Evolutionary conservation across 2,113 vertebrate genomes (phyloP), one percentile per base, ranked within the genome.

Genomic region (Poeciliopsis retropinna): DNA sequence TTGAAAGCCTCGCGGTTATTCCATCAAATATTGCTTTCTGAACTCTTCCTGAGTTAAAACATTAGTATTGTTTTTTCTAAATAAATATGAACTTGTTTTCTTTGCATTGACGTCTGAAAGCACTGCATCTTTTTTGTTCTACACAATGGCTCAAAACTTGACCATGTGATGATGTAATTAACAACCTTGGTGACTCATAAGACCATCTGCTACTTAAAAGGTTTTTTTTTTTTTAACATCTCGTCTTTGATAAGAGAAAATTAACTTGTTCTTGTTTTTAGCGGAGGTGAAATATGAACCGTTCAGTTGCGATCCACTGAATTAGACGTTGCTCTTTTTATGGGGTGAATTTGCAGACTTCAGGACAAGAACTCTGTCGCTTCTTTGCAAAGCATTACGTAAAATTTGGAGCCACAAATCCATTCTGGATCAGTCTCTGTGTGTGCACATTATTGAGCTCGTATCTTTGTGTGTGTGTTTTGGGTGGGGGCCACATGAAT

Each of bases 401-500:
- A 2, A 25, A 57, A 57, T 25, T n/a, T n/a, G 7, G 4, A 65
- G 34, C n/a, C 15, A 1, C 61, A 17, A 32, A 84, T 79, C 76
- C 72, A 70, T 67, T 25, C 72, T 57, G 44, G 70, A 70, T 57
- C 34, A 72, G 68, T 67, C 17, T 60, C 60, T 29, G 34, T 28
- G 60, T 60, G 37, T 71, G 31, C 73, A 72, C 12, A 70, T 37
- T 71, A 80, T 25, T 70, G 67, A 68, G 51, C 14, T 25, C 44
- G 69, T 32, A 73, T 78, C 17, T 64, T 25, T 34, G 2, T 54
- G 0, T 44, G 44, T 57, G 71, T 67, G 69, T 64, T 85, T 76
- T 86, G 90, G 88, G 88, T 82, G 91, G 86, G 80, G 84, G 84
- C 66, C 82, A 62, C 51, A 65, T 89, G 84, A 90, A 86, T 82